A percentile compares a stretch with the other conserved stretches of the same genome.
These are phyloP conservation scores for Scaptomyza flava DNA, from an alignment of 2,888 invertebrate species.

Conservation along the genomic window DNA sequence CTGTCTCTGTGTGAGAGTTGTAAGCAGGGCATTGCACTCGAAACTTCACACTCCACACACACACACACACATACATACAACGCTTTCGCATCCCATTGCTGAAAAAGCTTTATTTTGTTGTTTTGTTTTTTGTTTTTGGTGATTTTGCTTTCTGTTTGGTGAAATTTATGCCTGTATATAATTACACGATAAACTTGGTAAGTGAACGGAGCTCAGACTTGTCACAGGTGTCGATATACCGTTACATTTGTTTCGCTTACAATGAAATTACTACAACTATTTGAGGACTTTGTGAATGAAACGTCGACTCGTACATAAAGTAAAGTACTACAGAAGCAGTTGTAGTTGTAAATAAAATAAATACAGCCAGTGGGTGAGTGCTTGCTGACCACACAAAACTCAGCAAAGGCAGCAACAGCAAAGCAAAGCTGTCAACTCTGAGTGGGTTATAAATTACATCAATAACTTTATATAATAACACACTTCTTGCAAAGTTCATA, in stretches of 20 bases:
- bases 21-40: conserved; percentile 81
- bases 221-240: conserved; percentile 45
- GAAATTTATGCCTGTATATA: conserved; percentile 51
- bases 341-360: conserved; percentile 1
- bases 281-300: conserved; percentile 41
- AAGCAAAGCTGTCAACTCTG: conserved; percentile 10
- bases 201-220: conserved; percentile 64
- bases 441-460: conserved; percentile 26
- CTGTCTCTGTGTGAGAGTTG: conserved; percentile 39
- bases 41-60: conserved; percentile 30
- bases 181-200: conserved; percentile 73
- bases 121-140: conserved; percentile 2
- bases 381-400: background rate
- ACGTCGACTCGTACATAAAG: background rate
- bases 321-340: conserved; percentile 8
- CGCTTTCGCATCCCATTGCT: conserved; percentile 43
- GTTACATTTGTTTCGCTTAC: background rate
- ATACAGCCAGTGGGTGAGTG: background rate
- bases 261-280: conserved; percentile 1
- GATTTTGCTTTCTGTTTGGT: conserved; percentile 4
- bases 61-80: conserved; percentile 2
- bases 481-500: background rate
- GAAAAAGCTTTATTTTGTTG: conserved; percentile 26
- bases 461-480: conserved; percentile 11
- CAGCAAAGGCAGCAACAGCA: background rate